Base-by-base conservation (phyloP, 2,797 vertebrate genomes). In the Hipposideros larvatus region DNA sequence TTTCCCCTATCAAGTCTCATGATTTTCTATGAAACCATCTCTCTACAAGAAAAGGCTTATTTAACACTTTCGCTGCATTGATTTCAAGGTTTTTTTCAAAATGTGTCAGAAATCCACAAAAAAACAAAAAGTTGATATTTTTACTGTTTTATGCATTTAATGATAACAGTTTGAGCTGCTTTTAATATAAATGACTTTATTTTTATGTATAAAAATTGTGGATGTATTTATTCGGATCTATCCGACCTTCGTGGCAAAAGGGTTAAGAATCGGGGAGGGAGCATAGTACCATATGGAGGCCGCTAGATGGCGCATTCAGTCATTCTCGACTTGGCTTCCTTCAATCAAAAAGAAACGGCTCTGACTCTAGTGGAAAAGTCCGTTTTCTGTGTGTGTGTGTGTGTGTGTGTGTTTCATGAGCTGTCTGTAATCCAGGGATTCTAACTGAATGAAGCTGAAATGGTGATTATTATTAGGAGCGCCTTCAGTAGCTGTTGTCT, bases 221-320 rank as follows among this genome's bases (percentile, higher is more conserved):
- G 48, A 51, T 51, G 14, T 15, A 51, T 14, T 51, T 13, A 51
- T 51, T 51, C 48, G 14, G 48, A 51, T 51, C 11, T 51, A 51
- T 51, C 48, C 14, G 48, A 16, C 14, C 4, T 4, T 51, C 13
- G 48, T 14, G 2, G 48, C 48, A 51, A 51, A 51, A 51, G 48
- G 14, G 48, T 51, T 51, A 13, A 37, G 57, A 37, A 37, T 37
- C 5, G 11, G 14, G 28, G 41, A 31, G 55, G 46, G 13, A 9
- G 4, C 48, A 66, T 53, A 85, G 41, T 89, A 28, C 43, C 2
- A 1, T 1, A 10, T 3, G 0, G 1, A 0, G 79, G 82, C 28
- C 97, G 15, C 96, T 94, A 96, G 97, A 82, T 95, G 97, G 79
- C 61, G 96, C 19, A 0, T 48, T 77, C 66, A 22, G 37, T 91